Base-by-base conservation (phyloP, 1,140 invertebrate genomes). In the Neotoxoptera formosana region DNA sequence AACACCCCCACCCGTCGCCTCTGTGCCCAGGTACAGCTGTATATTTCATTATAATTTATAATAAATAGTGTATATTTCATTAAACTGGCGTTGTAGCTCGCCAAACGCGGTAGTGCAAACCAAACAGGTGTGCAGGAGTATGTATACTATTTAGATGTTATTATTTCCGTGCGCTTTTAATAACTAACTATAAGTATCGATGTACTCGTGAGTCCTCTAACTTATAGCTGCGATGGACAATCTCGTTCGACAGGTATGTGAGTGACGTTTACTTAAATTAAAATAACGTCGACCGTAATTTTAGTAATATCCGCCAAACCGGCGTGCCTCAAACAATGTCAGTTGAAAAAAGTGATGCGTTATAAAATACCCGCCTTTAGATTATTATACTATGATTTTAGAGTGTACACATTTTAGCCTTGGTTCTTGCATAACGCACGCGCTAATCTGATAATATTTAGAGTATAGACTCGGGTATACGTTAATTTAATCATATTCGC, bases 381-480 rank as follows among this genome's bases (percentile, higher is more conserved):
- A 89, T 89, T 89, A 53, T 11, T 89, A 23, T 23, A 89, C 53
- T 36, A 47, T 51, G 23, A 89, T 25, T 87, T 34, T 48, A 51
- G 9, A 67, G 60, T 67, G n/a, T 67, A 76, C 60, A 76, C n/a
- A 76, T 76, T 76, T n/a, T 89, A 90, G 88, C 88, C 88, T 90
- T 67, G 89, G 36, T 90, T 45, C 17, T 90, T 67, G 89, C 36
- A 67, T 67, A 90, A 90, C 45, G 23, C 23, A n/a, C 53, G 56
- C 25, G 34, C 23, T 90, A 90, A 90, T 90, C 88, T 60, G 53
- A 90, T 60, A 36, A 36, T 90, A 21, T n/a, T n/a, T n/a, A n/a
- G n/a, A n/a, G n/a, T 67, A 23, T 76, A 11, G 53, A 2, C 30
- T 67, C 14, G 8, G n/a, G n/a, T n/a, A 20, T 76, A 76, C 14